Evolutionary conservation across 2,888 invertebrate genomes (phyloP).

Genomic region (Zaprionus bogoriensis): DNA sequence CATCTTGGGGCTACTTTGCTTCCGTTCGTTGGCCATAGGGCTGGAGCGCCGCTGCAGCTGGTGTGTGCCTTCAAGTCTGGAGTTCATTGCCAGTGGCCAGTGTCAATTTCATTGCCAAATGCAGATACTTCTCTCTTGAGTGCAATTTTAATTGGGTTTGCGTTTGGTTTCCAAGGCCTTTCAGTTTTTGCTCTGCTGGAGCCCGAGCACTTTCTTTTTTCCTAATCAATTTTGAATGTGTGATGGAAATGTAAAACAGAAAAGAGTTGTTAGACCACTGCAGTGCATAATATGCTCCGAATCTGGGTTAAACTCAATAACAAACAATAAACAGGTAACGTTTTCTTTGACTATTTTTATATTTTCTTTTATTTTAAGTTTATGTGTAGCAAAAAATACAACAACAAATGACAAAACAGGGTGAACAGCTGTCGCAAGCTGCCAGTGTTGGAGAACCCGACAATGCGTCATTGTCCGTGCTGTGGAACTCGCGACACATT

Average conservation of each 20-base stretch:
- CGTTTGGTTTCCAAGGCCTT: slow-evolving; percentile 57
- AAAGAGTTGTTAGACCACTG: slow-evolving; percentile 31
- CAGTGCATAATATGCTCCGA: slow-evolving; percentile 44
- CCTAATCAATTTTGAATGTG: slow-evolving; percentile 41
- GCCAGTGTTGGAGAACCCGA: slow-evolving; percentile 35
- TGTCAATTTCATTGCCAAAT: slow-evolving; percentile 62
- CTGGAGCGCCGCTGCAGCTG: slow-evolving; percentile 47
- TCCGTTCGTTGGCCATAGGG: slow-evolving; percentile 66
- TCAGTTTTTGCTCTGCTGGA: slow-evolving; percentile 22
- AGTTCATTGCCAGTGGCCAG: slow-evolving; percentile 60
- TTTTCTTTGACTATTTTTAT: slow-evolving; percentile 55
- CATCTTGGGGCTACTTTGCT: slow-evolving; percentile 59
- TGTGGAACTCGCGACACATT: slow-evolving; percentile 20
- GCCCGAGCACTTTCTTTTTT: slow-evolving; percentile 64
- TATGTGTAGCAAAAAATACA: slow-evolving; percentile 54
- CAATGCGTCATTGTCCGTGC: slow-evolving; percentile 4
- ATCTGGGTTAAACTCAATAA: slow-evolving; percentile 46
- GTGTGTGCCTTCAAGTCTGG: slow-evolving; percentile 59
- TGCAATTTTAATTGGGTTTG: slow-evolving; percentile 40
- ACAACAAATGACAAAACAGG: slow-evolving; percentile 59
- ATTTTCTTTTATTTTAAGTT: slow-evolving; percentile 56
- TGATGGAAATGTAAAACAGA: slow-evolving; percentile 26
- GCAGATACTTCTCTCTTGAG: slow-evolving; percentile 9
- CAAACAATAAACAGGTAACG: slow-evolving; percentile 51
- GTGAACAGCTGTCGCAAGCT: slow-evolving; percentile 50